These are phyloP conservation scores for Heliconius nattereri DNA, from an alignment of 1,140 invertebrate species.

Conservation along the genomic window DNA sequence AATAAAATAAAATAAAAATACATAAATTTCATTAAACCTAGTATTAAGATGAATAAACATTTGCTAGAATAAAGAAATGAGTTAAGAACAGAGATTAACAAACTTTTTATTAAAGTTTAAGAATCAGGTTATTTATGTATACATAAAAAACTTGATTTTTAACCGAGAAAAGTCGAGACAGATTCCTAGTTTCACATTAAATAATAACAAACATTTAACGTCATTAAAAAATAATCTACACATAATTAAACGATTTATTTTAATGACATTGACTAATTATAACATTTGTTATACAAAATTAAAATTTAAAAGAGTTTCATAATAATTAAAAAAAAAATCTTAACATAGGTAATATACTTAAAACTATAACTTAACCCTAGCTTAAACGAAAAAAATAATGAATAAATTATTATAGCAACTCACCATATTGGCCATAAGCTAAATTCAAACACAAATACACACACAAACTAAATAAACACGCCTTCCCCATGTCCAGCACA, in stretches of 20 bases:
- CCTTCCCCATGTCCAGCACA: slow-evolving; percentile 42
- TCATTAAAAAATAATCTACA: neutral
- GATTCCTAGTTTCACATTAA: neutral
- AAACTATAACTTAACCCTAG: neutral
- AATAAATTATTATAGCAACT: slow-evolving; percentile 38
- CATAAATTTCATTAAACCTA: neutral
- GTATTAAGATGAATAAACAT: neutral
- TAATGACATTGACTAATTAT: neutral
- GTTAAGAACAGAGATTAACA: neutral
- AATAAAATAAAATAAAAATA: neutral
- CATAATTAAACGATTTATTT: neutral
- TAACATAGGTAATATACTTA: neutral
- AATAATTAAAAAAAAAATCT: neutral
- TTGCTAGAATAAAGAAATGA: neutral
- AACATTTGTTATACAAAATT: neutral
- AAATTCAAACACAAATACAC: slow-evolving; percentile 49
- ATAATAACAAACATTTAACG: neutral
- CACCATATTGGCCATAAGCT: slow-evolving; percentile 60
- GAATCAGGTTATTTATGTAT: no score
- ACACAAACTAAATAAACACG: slow-evolving; percentile 43
- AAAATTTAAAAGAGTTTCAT: neutral
- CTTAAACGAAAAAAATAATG: slow-evolving; percentile 4
- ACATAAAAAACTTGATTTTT: neutral
- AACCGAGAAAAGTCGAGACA: neutral
- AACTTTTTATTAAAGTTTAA: no score